A percentile compares a stretch with the other conserved stretches of the same genome.
Evolutionary conservation across 64 coral and sea anemone species (phyloP).

Genomic region (Actinia tenebrosa): DNA sequence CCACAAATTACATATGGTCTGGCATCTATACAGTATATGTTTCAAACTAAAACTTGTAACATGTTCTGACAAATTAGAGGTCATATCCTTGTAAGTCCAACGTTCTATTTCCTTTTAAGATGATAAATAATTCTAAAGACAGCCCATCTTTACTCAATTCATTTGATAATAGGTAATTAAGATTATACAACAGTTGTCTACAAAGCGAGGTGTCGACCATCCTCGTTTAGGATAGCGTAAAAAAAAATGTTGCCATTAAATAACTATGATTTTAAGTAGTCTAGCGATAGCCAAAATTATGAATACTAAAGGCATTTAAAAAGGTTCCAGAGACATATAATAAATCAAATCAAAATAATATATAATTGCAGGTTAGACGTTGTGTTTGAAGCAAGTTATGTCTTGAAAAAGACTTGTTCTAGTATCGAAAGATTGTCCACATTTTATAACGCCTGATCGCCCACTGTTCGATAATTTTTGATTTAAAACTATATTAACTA

Average conservation of each 20-base stretch:
- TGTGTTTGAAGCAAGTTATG: not conserved
- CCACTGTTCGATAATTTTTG: not conserved
- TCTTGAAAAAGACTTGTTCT: not conserved
- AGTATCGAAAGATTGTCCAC: not conserved
- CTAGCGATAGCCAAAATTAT: not conserved
- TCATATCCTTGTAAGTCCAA: not conserved
- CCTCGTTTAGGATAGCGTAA: not conserved
- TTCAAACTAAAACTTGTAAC: not conserved
- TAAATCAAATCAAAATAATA: not conserved
- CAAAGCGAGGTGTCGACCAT: not conserved
- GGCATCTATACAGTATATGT: not conserved
- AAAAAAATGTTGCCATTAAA: not conserved
- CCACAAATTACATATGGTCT: not conserved
- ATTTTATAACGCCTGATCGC: not conserved
- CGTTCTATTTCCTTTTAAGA: not conserved
- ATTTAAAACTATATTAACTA: not conserved
- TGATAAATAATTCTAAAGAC: not conserved
- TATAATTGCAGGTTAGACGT: not conserved
- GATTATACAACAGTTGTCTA: not conserved
- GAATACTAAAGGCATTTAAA: not conserved
- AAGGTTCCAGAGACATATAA: not conserved
- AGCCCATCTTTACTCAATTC: not conserved
- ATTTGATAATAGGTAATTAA: slow-evolving; percentile 1
- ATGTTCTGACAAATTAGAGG: not conserved
- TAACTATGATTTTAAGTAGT: not conserved